phyloP scores from a whole-genome alignment of 2,113 vertebrate species.

The Podarcis muralis region DNA sequence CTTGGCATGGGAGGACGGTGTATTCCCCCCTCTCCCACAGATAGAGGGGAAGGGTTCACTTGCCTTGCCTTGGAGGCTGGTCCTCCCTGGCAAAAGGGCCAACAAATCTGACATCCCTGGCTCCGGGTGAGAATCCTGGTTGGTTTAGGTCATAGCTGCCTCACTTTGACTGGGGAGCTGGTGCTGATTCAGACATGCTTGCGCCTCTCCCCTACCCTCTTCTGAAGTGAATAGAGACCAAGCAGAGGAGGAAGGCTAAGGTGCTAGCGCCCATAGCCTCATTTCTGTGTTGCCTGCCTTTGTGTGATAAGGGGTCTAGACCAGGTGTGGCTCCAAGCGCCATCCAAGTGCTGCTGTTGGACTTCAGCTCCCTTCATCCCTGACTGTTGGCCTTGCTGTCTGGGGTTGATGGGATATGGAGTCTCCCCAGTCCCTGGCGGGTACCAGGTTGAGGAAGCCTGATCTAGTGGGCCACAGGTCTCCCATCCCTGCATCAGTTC shows the following conservation, averaged over 20 bases:
- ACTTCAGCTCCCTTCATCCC: background rate
- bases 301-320: background rate
- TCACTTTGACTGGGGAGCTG: background rate
- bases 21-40: no score
- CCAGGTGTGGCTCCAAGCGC: background rate
- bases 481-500: background rate
- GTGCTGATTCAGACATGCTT: background rate
- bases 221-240: background rate
- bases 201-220: no score
- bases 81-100: background rate
- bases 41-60: background rate
- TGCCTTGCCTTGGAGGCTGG: background rate
- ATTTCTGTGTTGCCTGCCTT: background rate
- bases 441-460: background rate
- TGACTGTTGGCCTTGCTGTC: no score
- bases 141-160: background rate
- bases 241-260: rapidly evolving
- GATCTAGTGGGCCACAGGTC: background rate
- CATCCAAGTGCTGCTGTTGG: no score
- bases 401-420: background rate
- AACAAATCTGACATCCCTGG: background rate
- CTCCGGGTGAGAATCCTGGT: background rate
- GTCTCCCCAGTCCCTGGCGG: no score
- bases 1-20: background rate
- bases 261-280: background rate